Base-by-base conservation (phyloP, 37 sponge, comb jelly and placozoan species). In the Chondrilla cf. caribensis region DNA sequence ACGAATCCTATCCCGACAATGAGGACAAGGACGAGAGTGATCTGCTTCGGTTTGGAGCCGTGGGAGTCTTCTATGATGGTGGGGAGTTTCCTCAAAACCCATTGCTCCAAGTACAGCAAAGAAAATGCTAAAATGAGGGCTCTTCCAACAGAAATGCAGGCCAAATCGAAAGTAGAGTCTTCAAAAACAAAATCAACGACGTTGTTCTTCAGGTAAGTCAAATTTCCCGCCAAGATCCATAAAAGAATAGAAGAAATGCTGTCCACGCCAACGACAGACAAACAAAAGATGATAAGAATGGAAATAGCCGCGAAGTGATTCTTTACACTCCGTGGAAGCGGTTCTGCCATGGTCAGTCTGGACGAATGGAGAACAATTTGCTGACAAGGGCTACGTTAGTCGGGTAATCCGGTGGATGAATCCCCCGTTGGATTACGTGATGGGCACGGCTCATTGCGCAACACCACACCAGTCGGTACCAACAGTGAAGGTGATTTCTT, bases 141-240 rank as follows among this genome's bases (percentile, higher is more conserved):
- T 24, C 87, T 47, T 5, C 73, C 83, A n/a, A 84, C 86, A 35
- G 94, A 83, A 14, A 93, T 15, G 57, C 81, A 82, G 57, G 85
- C 94, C 81, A 93, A 62, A 54, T 93, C 94, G 41, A 93, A 93
- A 14, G 86, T 82, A 3, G 94, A 90, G 21, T 76, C 66, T 3
- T 47, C 47, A 38, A 89, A 85, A 22, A 85, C 83, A 84, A 90
- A 93, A 21, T 84, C 72, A n/a, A 79, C 64, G 32, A 93, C 86
- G 70, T 85, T 93, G 41, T 82, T 44, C 54, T 88, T 83, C 60
- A 93, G 68, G 57, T 90, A 87, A 0, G 31, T 11, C 2, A 78
- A 40, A 43, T 78, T 79, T 0, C 93, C 93, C 0, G 88, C 93
- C 68, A 83, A 89, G 0, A 85, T 38, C 93, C 93, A 92, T 21